phyloP scores from a whole-genome alignment of 2,113 vertebrate species.

The Misgurnus anguillicaudatus region DNA sequence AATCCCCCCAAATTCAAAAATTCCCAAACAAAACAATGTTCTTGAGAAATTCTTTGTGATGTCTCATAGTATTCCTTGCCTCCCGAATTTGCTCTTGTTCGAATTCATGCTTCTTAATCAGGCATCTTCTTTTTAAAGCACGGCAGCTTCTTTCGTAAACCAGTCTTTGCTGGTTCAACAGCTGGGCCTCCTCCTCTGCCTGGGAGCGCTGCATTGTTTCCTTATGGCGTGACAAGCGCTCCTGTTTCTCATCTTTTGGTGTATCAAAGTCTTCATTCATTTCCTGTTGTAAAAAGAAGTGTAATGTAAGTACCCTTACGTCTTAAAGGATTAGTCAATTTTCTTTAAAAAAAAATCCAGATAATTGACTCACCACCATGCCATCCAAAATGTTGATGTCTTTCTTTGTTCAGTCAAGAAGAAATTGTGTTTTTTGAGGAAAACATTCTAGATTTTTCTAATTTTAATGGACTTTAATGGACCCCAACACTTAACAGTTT shows the following conservation, averaged over 20 bases:
- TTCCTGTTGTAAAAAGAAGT: slow-evolving; percentile 74
- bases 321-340: too few species aligned
- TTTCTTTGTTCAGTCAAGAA: too few species aligned
- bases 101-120: slow-evolving; percentile 91
- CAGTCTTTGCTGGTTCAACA: slow-evolving; percentile 93
- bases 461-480: too few species aligned
- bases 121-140: slow-evolving; percentile 90
- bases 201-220: slow-evolving; percentile 99
- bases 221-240: slow-evolving; percentile 97
- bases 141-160: slow-evolving; percentile 96
- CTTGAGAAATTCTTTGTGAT: neutral
- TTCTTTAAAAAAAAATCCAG: too few species aligned
- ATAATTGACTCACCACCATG: too few species aligned
- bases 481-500: too few species aligned
- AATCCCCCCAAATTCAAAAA: neutral
- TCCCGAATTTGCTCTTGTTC: slow-evolving; percentile 98
- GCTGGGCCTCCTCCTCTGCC: slow-evolving; percentile 96
- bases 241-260: slow-evolving; percentile 98
- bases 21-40: neutral
- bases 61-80: slow-evolving; percentile 68
- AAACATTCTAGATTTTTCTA: too few species aligned
- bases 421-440: too few species aligned
- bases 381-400: too few species aligned
- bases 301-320: neutral
- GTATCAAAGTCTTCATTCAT: slow-evolving; percentile 99